Base-by-base conservation (phyloP, 64 coral and sea anemone genomes). In the Pachyseris speciosa region DNA sequence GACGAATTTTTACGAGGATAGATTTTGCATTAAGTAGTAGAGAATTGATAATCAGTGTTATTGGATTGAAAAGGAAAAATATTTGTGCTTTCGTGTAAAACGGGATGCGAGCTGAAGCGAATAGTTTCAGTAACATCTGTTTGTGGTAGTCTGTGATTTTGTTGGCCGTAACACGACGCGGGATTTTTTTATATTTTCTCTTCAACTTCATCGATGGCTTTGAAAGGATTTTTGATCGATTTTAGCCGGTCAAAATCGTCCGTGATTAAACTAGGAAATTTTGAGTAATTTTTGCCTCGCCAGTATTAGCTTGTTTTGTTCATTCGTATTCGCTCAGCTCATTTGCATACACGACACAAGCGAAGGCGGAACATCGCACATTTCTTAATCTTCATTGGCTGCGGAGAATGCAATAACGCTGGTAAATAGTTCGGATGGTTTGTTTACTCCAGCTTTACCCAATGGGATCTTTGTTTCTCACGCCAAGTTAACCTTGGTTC, bases 251-350 rank as follows among this genome's bases (percentile, higher is more conserved):
- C 7, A 58, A 15, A 61, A 11, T 25, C 3, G 3, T 39, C 55
- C 33, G 53, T 37, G 34, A 81, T 61, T 81, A 63, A 81, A 81
- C 32, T 61, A 36, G 22, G 77, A 5, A 39, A 40, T 81, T 81
- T 76, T 81, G 2, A 58, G 10, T 61, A n/a, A 81, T 81, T 81
- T 81, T 81, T 37, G 26, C 33, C 55, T 36, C 11, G 5, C 36
- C n/a, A 40, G 53, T 40, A 36, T 26, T 41, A n/a, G 51, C 77
- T 81, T 81, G 52, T 81, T 81, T 81, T 53, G 77, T 81, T 81
- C 53, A 33, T 81, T 61, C 52, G 9, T 61, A 55, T 2, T 58
- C 34, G 34, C 24, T 30, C 15, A 25, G 22, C 22, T 45, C 19
- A 76, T 81, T 81, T 63, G 77, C 77, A 63, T 81, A 81, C 70